Percentiles rank a stretch among this genome's conserved stretches.
Evolutionary conservation across 2,888 invertebrate species (phyloP).

Genomic region (Caenorhabditis sp.): DNA sequence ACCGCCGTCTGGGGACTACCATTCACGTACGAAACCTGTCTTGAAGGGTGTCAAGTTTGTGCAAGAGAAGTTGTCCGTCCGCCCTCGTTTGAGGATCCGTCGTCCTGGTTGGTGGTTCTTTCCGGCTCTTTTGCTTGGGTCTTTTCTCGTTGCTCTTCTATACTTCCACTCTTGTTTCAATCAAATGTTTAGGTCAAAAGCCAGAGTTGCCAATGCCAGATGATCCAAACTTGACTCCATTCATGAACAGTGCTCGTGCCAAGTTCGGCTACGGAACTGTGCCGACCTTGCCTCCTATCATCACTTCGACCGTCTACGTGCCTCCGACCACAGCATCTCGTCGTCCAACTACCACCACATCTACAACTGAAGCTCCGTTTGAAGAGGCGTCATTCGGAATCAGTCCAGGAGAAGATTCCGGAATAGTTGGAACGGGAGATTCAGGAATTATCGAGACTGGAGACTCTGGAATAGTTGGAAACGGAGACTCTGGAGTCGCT

Average conservation of each 20-base stretch:
- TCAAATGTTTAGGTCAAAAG: conserved; percentile 41
- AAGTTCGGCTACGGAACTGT: conserved; percentile 64
- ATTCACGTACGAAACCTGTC: conserved; percentile 70
- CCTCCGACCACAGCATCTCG: conserved; percentile 68
- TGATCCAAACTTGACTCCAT: conserved; percentile 72
- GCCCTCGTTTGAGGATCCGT: conserved; percentile 80
- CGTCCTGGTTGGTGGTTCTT: conserved; percentile 74
- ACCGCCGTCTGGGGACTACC: conserved; percentile 70
- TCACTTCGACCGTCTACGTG: conserved; percentile 51
- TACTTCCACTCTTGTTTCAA: not conserved
- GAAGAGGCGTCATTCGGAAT: conserved; percentile 53
- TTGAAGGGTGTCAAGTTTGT: conserved; percentile 74
- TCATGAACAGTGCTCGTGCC: conserved; percentile 71
- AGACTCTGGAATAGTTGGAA: conserved; percentile 28
- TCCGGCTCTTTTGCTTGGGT: conserved; percentile 22
- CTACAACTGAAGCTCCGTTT: conserved; percentile 55
- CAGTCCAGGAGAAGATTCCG: conserved; percentile 25
- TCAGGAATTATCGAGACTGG: conserved; percentile 39
- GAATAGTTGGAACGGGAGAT: conserved; percentile 40
- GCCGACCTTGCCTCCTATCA: conserved; percentile 45
- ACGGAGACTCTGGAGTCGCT: conserved; percentile 49
- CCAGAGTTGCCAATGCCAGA: conserved; percentile 61
- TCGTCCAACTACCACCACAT: conserved; percentile 68
- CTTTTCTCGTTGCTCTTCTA: conserved; percentile 2
- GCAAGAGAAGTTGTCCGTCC: conserved; percentile 78